Conservation (phyloP, 2,888 invertebrate species). For the Diadegma fenestrale region DNA sequence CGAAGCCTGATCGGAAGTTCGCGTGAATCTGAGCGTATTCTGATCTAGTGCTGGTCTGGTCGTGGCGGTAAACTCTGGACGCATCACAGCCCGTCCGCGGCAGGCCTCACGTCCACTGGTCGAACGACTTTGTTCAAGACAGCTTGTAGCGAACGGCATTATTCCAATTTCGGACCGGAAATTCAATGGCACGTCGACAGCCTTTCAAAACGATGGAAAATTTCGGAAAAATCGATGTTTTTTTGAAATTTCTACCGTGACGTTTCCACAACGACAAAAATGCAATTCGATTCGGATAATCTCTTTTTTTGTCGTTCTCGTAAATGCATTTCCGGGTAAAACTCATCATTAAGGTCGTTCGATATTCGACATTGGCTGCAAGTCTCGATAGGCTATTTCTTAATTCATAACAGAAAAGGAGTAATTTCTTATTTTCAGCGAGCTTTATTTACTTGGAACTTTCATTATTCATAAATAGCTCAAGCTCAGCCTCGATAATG, state of each 20-base stretch:
- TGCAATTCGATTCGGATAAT: not conserved
- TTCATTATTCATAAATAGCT: not conserved
- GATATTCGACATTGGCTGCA: not conserved
- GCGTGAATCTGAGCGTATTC: too few species aligned
- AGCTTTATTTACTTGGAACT: not conserved
- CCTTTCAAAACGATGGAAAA: too few species aligned
- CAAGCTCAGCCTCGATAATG: not conserved
- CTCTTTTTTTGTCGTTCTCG: not conserved
- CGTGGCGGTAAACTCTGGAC: too few species aligned
- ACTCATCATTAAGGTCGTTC: not conserved
- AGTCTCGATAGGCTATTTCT: not conserved
- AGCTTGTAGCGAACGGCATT: too few species aligned
- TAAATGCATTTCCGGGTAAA: not conserved
- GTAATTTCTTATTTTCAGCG: not conserved
- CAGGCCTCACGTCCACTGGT: too few species aligned
- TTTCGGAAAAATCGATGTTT: too few species aligned
- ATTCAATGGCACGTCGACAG: too few species aligned
- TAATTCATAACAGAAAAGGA: not conserved
- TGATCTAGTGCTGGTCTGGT: too few species aligned
- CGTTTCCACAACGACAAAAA: not conserved
- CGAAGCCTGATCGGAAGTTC: too few species aligned
- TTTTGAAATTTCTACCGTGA: not conserved
- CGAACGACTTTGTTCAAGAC: too few species aligned
- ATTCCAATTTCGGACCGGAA: too few species aligned
- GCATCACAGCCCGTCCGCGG: too few species aligned